phyloP scores from a whole-genome alignment of 2,797 vertebrate genomes.

The Acipenser transmontanus region DNA sequence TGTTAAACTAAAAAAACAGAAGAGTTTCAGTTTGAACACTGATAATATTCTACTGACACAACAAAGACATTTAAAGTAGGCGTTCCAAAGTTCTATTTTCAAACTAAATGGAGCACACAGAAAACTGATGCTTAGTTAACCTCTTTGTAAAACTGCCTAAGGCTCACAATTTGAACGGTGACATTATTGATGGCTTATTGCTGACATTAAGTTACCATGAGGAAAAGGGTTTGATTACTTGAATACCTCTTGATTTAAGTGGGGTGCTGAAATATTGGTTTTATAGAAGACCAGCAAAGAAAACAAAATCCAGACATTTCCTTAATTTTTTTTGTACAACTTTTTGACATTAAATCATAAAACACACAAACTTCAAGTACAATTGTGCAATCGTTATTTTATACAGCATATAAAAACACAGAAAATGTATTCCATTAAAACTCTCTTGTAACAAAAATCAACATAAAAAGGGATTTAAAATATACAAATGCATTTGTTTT shows the following conservation, averaged over 20 bases:
- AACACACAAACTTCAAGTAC: constrained; percentile 45
- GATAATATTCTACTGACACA: not conserved
- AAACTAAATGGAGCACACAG: not conserved
- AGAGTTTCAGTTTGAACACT: not conserved
- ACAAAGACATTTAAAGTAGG: not conserved
- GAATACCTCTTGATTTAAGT: too few relatives aligned
- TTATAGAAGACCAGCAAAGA: not conserved
- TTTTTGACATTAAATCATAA: constrained; percentile 27
- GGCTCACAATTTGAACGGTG: too few relatives aligned
- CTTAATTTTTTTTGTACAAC: constrained; percentile 1
- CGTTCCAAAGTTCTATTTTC: not conserved
- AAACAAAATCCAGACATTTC: too few relatives aligned
- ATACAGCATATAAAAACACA: constrained; percentile 25
- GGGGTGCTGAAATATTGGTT: too few relatives aligned
- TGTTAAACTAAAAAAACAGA: not conserved
- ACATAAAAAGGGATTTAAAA: constrained; percentile 43
- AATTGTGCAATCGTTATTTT: constrained; percentile 37
- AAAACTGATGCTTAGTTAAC: not conserved
- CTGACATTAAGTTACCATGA: too few relatives aligned
- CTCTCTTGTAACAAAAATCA: constrained; percentile 39
- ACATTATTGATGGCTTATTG: too few relatives aligned
- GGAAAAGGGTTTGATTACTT: too few relatives aligned
- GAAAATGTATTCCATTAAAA: constrained; percentile 31
- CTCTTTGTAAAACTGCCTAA: not conserved
- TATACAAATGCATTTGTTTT: constrained; percentile 48